A percentile compares a stretch with the other conserved stretches of the same genome.
These are phyloP conservation scores for Empidonax traillii DNA, from an alignment of 2,113 vertebrate species.

Conservation along the genomic window DNA sequence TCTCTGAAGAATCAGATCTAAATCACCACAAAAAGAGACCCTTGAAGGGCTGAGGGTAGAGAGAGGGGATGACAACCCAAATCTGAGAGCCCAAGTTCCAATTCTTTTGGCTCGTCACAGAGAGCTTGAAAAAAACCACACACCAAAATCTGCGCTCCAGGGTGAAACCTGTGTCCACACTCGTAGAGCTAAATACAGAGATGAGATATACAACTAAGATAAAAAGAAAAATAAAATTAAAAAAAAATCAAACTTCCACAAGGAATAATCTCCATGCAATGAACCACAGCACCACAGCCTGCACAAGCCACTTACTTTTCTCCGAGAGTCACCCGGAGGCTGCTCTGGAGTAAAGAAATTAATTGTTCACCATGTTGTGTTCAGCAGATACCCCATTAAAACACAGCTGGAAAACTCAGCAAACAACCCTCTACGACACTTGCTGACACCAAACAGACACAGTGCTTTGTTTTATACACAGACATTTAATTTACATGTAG, in stretches of 20 bases:
- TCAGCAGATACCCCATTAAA: slow-evolving; percentile 59
- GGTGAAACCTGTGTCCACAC: slow-evolving; percentile 75
- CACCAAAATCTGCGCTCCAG: slow-evolving; percentile 67
- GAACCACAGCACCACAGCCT: slow-evolving; percentile 75
- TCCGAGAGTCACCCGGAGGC: slow-evolving; percentile 94
- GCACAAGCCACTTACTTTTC: slow-evolving; percentile 94
- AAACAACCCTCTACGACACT: background rate
- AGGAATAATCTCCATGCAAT: slow-evolving; percentile 81
- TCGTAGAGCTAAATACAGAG: slow-evolving; percentile 44
- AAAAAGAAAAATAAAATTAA: slow-evolving; percentile 6
- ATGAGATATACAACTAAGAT: slow-evolving; percentile 52
- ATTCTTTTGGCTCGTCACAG: background rate
- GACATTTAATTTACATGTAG: background rate
- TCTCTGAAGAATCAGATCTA: background rate
- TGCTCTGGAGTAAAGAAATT: slow-evolving; percentile 95
- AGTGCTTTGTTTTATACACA: background rate
- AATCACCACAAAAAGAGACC: background rate
- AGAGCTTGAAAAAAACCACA: slow-evolving; percentile 4
- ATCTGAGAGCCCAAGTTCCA: background rate
- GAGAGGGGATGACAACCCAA: background rate
- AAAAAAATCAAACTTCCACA: slow-evolving; percentile 53
- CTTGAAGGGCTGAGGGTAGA: background rate
- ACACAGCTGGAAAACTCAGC: slow-evolving; percentile 39
- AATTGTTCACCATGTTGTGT: slow-evolving; percentile 72
- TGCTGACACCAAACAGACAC: background rate